Evolutionary conservation across 2,113 vertebrate genomes (phyloP).

Genomic region (Arothron firmamentum): DNA sequence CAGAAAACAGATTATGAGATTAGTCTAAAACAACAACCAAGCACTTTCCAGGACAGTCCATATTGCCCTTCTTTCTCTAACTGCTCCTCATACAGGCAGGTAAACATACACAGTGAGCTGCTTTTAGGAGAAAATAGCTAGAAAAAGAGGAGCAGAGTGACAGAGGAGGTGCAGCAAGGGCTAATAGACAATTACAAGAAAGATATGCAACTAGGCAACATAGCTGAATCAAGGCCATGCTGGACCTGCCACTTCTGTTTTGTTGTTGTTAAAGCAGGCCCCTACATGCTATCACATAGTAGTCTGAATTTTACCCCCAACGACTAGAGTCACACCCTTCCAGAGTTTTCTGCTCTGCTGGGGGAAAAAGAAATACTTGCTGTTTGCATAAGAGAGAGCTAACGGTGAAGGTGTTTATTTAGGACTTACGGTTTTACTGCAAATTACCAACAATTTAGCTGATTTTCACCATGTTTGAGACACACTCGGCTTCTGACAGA

Average conservation of each 20-base stretch:
- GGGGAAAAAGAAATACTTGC: too few relatives aligned
- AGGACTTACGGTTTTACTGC: not conserved
- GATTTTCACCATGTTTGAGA: not conserved
- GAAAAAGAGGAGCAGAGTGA: too few relatives aligned
- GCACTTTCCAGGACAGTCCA: slow-evolving; percentile 52
- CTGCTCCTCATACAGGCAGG: slow-evolving; percentile 5
- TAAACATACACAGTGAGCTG: slow-evolving; percentile 6
- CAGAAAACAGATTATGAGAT: slow-evolving; percentile 66
- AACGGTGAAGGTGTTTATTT: not conserved
- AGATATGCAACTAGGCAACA: slow-evolving; percentile 4
- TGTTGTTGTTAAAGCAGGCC: slow-evolving; percentile 42
- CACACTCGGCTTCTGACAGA: too few relatives aligned
- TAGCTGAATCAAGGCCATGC: slow-evolving; percentile 31
- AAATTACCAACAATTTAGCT: not conserved
- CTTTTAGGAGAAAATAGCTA: too few relatives aligned
- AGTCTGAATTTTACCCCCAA: not conserved
- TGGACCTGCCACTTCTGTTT: not conserved
- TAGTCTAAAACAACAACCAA: slow-evolving; percentile 57
- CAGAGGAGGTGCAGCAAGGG: too few relatives aligned
- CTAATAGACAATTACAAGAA: not conserved
- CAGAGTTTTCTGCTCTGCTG: too few relatives aligned
- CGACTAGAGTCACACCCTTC: not conserved
- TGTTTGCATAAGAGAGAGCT: not conserved
- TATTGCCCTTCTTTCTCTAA: slow-evolving; percentile 23
- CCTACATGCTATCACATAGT: slow-evolving; percentile 5